Evolutionary conservation across 1,140 invertebrate species (phyloP).

Genomic region (Zaprionus gabonicus): DNA sequence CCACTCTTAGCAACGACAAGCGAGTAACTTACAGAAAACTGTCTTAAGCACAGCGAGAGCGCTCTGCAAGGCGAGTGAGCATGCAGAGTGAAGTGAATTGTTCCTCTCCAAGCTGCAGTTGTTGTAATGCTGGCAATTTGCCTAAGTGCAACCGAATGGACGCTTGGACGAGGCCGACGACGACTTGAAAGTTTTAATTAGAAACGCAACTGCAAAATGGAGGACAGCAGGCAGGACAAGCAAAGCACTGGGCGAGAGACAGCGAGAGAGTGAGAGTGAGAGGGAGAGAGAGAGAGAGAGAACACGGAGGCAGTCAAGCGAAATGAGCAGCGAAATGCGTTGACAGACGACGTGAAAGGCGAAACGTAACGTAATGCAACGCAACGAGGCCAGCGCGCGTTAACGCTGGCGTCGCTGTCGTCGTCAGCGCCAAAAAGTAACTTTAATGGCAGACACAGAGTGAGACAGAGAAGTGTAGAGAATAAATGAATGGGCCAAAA

Average conservation of each 20-base stretch:
- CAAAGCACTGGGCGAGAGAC: background rate
- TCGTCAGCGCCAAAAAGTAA: conserved; percentile 66
- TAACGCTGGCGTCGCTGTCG: background rate
- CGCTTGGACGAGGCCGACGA: conserved; percentile 37
- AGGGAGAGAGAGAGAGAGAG: background rate
- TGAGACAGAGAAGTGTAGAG: conserved; percentile 19
- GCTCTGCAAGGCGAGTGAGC: background rate
- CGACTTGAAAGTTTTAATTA: conserved; percentile 75
- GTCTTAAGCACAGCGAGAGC: background rate
- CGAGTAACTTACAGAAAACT: background rate
- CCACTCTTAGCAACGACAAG: too few relatives aligned
- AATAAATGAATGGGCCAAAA: conserved; percentile 36
- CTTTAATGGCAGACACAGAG: conserved; percentile 66
- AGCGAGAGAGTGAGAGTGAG: background rate
- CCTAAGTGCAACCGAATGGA: conserved; percentile 70
- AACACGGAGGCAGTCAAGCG: conserved; percentile 62
- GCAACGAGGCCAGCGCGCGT: conserved; percentile 59
- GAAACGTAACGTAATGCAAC: conserved; percentile 25
- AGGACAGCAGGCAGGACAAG: conserved; percentile 26
- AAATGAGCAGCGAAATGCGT: conserved; percentile 80
- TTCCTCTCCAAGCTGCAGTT: background rate
- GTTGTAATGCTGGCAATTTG: conserved; percentile 68
- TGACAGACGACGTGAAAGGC: conserved; percentile 56
- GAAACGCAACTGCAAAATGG: conserved; percentile 70
- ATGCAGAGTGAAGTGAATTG: background rate